Evolutionary conservation across 2,888 invertebrate species (phyloP), one percentile per base, ranked within the genome.

Genomic region (Cephonodes hylas): DNA sequence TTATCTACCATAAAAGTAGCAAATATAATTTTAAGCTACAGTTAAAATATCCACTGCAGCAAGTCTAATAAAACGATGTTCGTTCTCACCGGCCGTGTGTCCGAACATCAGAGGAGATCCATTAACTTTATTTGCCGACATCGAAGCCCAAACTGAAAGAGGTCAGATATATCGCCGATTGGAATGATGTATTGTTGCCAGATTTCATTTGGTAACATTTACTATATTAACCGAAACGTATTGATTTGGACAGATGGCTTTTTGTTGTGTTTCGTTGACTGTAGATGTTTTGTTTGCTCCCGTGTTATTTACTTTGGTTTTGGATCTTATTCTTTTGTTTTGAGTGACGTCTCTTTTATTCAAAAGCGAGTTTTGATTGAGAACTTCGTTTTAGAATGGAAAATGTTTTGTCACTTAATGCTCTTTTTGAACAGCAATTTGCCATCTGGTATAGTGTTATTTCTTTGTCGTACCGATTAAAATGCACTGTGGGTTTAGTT

Each of bases 61-160:
- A 31, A 5, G 3, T 31, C 31, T 8, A 10, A 34, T 34, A 34
- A 34, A 34, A 34, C 2, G 45, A 15, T 34, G 34, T 22, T 31
- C 34, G 34, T 58, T 25, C 58, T 61, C 0, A 0, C 1, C 0
- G 25, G 0, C 72, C 42, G 76, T 80, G 65, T 81, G 79, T 80
- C 69, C 63, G 23, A 10, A 56, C 10, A 15, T 18, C 57, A 64
- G 61, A 68, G 72, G 73, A 71, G 73, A 78, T 83, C 86, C 87
- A 88, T 88, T 88, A 85, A 84, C 76, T 86, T 83, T 88, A 87
- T 88, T 88, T 86, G 84, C 79, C 75, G 79, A 83, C 84, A 78
- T 84, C 44, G 75, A 74, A 53, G 72, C 73, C 73, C 72, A 67
- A 81, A 81, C 83, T 77, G 79, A 81, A 80, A 74, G 83, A 81